Evolutionary conservation across 2,797 vertebrate genomes (phyloP), one percentile per base, ranked within the genome.

Genomic region (Erethizon dorsatum): DNA sequence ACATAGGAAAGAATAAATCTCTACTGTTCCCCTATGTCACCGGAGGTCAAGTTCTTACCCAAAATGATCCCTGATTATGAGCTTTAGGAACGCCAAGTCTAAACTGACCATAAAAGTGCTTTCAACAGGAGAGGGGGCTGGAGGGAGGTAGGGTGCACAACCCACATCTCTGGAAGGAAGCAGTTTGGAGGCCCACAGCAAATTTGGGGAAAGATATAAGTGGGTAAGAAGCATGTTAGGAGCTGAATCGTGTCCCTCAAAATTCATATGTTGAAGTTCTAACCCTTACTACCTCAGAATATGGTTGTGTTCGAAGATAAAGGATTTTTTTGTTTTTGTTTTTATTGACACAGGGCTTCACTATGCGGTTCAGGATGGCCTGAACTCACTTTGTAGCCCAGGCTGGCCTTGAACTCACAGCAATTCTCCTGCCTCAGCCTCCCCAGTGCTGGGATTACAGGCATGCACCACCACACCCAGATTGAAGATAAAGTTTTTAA

Each of bases 1-100:
- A 73, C 75, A 31, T 2, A 86, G 75, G 59, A 93, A 96, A 75
- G 90, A 89, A 26, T 24, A 52, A 71, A 59, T 85, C 45, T 83
- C 24, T 88, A 47, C 26, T 61, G 57, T 82, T 82, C 31, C 54
- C 45, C 17, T 26, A 37, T 14, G 83, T 88, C 77, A 54, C 79
- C 41, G 6, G 78, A 95, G 77, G 65, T 84, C 84, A 94, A 33
- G 31, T 65, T 95, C 77, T 83, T 5, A 47, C 9, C 28, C 31
- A 3, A 82, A 92, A 88, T 31, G 31, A 73, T 47, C 10, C 6
- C 0, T 52, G 5, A 79, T 5, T 56, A 22, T 33, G 31, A 22
- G 18, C 5, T 88, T 45, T 61, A 50, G 15, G 50, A 83, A 50
- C 7, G 41, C 20, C 41, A 52, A 13, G 31, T 57, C 9, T n/a